phyloP scores from a whole-genome alignment of 2,113 vertebrate species.

The Parotia lawesii region DNA sequence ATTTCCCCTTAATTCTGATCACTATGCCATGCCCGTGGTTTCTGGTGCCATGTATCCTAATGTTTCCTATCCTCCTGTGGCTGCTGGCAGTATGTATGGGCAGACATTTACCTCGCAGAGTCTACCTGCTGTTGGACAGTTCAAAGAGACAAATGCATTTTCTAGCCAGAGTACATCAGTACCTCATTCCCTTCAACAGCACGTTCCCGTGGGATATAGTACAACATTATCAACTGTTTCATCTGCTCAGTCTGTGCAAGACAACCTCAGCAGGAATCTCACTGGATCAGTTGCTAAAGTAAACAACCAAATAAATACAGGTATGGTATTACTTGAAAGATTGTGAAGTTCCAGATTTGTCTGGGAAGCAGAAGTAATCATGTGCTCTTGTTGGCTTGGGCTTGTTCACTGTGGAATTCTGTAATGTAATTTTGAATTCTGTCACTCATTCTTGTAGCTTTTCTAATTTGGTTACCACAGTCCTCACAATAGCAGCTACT shows the following conservation, averaged over 20 bases:
- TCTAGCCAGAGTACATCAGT: conserved; percentile 65
- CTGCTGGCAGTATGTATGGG: conserved; percentile 77
- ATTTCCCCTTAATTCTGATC: conserved; percentile 72
- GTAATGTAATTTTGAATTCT: background rate
- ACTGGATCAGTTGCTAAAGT: conserved; percentile 10
- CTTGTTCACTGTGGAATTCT: background rate
- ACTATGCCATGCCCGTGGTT: conserved; percentile 61
- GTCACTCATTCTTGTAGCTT: background rate
- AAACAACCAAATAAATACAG: conserved; percentile 56
- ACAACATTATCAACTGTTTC: conserved; percentile 54
- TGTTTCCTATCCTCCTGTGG: conserved; percentile 77
- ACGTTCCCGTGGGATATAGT: conserved; percentile 61
- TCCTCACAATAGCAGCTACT: background rate
- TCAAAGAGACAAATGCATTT: conserved; percentile 55
- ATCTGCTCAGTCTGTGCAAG: conserved; percentile 58
- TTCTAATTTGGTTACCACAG: background rate
- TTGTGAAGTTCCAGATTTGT: background rate
- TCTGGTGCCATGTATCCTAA: conserved; percentile 73
- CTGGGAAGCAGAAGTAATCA: background rate
- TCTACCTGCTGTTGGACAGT: conserved; percentile 39
- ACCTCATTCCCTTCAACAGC: conserved; percentile 71
- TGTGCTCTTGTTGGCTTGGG: background rate
- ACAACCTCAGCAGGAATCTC: conserved; percentile 50
- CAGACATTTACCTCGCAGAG: conserved; percentile 80
- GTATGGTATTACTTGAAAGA: conserved; percentile 49